Base-by-base conservation (phyloP, 2,888 invertebrate species). In the Anorthoa munda region DNA sequence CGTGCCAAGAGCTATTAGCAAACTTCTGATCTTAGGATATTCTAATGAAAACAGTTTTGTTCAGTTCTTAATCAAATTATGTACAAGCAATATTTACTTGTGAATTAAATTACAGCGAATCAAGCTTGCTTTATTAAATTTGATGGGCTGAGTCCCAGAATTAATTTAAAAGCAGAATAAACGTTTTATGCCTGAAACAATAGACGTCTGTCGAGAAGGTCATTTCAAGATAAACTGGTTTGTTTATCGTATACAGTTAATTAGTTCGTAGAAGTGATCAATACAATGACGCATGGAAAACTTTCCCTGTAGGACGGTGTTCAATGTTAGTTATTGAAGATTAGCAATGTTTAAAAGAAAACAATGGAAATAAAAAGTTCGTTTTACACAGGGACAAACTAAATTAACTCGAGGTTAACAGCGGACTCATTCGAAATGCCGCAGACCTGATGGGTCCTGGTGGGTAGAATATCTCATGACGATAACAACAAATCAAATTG, bases 61-160 rank as follows among this genome's bases (percentile, higher is more conserved):
- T 77, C 82, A 75, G 67, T 76, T 83, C 66, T 76, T 87, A 82
- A 88, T 86, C 77, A 85, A 89, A 84, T 89, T 81, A 86, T 81
- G 71, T 81, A 83, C 75, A 79, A 86, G 84, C 81, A 86, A 84
- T 86, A 84, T 87, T 88, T 85, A 88, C 81, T 85, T 79, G 67
- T 73, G 73, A 88, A 86, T 87, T 84, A 82, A 83, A 85, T 84
- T 79, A 78, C 61, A 77, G 39, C 51, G 75, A 82, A 82, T 85
- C 68, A 84, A 79, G 75, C 72, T 69, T 61, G 66, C 61, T 86
- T 85, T 78, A 80, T 86, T 77, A 76, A 82, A 80, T 82, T 81
- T 79, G 63, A 73, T 81, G 63, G 74, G 60, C 76, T 70, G 18
- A 67, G 75, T 65, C 74, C 68, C 66, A 71, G 71, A 78, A 76